Evolutionary conservation across 2,797 vertebrate species (phyloP), one percentile per base, ranked within the genome.

Genomic region (Antrozous pallidus): DNA sequence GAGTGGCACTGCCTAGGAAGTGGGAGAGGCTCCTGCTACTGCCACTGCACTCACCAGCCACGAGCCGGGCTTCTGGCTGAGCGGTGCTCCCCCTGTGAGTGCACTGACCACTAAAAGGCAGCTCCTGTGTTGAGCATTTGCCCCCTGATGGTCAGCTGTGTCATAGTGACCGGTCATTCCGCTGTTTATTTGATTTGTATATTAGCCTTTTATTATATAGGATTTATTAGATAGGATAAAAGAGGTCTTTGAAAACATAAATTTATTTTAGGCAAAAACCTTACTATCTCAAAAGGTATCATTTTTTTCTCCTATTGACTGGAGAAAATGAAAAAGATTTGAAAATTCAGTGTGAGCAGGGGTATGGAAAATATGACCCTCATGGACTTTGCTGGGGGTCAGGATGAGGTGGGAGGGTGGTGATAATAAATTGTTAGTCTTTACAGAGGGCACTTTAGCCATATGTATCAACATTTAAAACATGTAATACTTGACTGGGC

Each of bases 191-290:
- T 22, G 8, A 54, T 54, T 54, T 54, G 58, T 12, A 61, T 61
- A 31, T 61, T 61, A 61, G 58, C 12, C 26, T 61, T 61, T 61
- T 61, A 61, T 61, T 61, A 61, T 31, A 61, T 31, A 31, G 12
- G n/a, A n/a, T n/a, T 61, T 61, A 61, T 61, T 61, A 61, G 14
- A 61, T 31, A 31, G 12, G 28, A 61, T 61, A 4, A 81, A 86
- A 92, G 14, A 67, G n/a, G 56, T 75, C 42, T 93, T 69, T 88
- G 38, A 83, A 95, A 94, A 96, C 40, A 70, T 54, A 79, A 81
- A 33, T 80, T 94, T 75, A 70, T n/a, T 82, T 47, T 11, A 63
- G 24, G 61, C 28, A 87, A 79, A 81, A 83, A 93, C 6, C 24
- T 38, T 47, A 63, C 61, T 83, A 38, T 87, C 56, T 90, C 51